A percentile compares a stretch with the other conserved stretches of the same genome.
These are phyloP conservation scores for Colistium nudipinnis DNA, from an alignment of 2,113 vertebrate species.

Conservation along the genomic window DNA sequence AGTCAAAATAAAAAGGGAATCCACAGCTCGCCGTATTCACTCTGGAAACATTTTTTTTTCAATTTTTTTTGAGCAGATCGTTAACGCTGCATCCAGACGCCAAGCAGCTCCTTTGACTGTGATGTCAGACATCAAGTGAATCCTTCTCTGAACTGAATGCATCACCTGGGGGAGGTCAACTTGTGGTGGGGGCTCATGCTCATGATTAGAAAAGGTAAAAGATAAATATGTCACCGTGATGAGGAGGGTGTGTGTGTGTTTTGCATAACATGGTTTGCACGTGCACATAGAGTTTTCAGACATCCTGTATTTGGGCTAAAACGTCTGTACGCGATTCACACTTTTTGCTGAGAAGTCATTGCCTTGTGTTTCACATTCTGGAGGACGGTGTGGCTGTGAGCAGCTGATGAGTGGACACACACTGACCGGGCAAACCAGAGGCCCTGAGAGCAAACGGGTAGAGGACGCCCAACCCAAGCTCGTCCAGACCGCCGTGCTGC, in stretches of 20 bases:
- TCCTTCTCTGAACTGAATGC: constrained; percentile 18
- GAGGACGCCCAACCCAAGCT: background rate
- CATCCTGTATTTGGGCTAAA: constrained; percentile 16
- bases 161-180: background rate
- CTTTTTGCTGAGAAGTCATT: constrained; percentile 30
- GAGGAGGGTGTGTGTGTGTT: constrained; percentile 13
- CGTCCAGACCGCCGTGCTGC: background rate
- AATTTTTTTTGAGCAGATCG: constrained; percentile 13
- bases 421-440: constrained; percentile 38
- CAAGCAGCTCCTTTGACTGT: constrained; percentile 8
- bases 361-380: constrained; percentile 72
- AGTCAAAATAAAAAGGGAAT: constrained; percentile 60
- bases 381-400: constrained; percentile 29
- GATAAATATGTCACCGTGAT: constrained; percentile 19
- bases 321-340: constrained; percentile 38
- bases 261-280: constrained; percentile 57
- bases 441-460: constrained; percentile 51
- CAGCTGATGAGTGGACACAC: constrained; percentile 19
- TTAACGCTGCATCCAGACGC: constrained; percentile 34
- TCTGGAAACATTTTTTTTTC: constrained; percentile 7
- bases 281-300: constrained; percentile 6
- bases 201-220: constrained; percentile 4
- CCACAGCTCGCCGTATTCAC: constrained; percentile 34
- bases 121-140: constrained; percentile 28
- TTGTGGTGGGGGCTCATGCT: constrained; percentile 33